These are phyloP conservation scores for Geococcyx californianus DNA, from an alignment of 2,113 vertebrate genomes.

Conservation along the genomic window DNA sequence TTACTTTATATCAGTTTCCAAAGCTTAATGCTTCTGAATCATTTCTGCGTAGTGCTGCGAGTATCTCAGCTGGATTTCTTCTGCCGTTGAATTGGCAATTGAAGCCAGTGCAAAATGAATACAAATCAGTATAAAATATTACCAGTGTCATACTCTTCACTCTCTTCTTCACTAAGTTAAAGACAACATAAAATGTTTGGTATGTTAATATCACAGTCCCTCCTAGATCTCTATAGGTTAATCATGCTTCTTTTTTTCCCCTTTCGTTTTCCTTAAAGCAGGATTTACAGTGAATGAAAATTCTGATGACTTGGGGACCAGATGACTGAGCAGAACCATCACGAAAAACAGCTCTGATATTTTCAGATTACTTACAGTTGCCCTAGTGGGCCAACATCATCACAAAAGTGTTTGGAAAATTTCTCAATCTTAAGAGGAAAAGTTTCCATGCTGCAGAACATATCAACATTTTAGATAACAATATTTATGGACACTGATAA, in stretches of 20 bases:
- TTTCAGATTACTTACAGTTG: not conserved
- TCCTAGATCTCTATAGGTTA: not conserved
- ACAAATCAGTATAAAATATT: not conserved
- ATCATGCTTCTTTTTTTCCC: not conserved
- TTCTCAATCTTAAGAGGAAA: not conserved
- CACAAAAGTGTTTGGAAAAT: not conserved
- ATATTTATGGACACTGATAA: not conserved
- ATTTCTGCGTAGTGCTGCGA: conserved; percentile 5
- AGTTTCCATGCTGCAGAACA: not conserved
- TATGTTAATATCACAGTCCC: not conserved
- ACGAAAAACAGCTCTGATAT: not conserved
- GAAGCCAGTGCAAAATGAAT: not conserved
- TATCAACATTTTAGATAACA: not conserved
- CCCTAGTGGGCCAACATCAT: not conserved
- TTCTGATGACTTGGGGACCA: not conserved
- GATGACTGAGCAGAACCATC: not conserved
- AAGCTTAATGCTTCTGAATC: not conserved
- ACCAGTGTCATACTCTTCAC: not conserved
- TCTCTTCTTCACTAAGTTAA: not conserved
- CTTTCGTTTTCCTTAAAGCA: not conserved
- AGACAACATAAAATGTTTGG: not conserved
- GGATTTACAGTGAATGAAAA: not conserved
- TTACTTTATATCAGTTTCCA: not conserved
- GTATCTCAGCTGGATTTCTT: not conserved
- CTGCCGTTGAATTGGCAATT: not conserved